phyloP scores from a whole-genome alignment of 2,888 invertebrate genomes.

The Morpho achilles region DNA sequence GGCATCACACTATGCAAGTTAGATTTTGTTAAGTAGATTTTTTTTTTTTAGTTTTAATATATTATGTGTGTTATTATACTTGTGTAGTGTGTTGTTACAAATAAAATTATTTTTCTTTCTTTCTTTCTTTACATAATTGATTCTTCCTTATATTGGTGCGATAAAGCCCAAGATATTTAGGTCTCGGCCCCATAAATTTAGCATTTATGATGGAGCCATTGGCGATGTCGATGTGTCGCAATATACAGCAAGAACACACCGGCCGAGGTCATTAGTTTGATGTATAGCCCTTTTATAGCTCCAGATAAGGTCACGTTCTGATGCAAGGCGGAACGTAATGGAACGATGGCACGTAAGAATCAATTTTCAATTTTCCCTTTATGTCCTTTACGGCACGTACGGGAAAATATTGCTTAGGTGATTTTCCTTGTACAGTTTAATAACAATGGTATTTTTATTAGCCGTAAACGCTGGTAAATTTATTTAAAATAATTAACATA shows the following conservation, averaged over 20 bases:
- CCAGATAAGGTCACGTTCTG: constrained; percentile 28
- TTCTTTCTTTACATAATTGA: too few species aligned
- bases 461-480: too few species aligned
- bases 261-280: constrained; percentile 53
- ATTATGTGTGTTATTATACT: too few species aligned
- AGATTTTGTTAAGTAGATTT: too few species aligned
- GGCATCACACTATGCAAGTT: too few species aligned
- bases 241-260: constrained; percentile 33
- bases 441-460: too few species aligned
- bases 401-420: constrained; percentile 10
- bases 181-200: constrained; percentile 8
- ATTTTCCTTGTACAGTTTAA: constrained; percentile 8
- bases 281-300: constrained; percentile 37
- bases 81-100: too few species aligned
- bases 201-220: constrained; percentile 9
- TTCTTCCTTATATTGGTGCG: not conserved
- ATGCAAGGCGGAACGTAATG: constrained; percentile 8
- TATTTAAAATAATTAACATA: not conserved
- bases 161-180: constrained; percentile 3
- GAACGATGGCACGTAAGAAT: constrained; percentile 15
- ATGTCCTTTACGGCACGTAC: constrained; percentile 10
- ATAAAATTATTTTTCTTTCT: not conserved
- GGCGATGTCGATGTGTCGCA: constrained; percentile 26
- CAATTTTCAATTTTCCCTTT: constrained; percentile 17
- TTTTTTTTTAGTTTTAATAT: too few species aligned